These are phyloP conservation scores for Cathartes aura DNA, from an alignment of 2,113 vertebrate species.

Conservation along the genomic window DNA sequence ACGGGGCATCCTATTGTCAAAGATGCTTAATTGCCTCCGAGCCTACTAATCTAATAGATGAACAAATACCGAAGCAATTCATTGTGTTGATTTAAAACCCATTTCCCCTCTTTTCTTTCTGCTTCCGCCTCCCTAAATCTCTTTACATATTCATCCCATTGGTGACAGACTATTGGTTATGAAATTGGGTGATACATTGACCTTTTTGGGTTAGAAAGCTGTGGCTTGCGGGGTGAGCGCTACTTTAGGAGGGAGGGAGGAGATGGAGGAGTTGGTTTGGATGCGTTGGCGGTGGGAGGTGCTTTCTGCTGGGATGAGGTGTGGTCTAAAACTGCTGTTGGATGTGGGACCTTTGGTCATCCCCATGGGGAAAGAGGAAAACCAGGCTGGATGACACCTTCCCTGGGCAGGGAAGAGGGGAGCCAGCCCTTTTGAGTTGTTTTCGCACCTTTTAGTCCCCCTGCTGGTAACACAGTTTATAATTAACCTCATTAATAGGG, in stretches of 20 bases:
- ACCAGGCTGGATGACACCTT: neutral
- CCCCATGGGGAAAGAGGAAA: neutral
- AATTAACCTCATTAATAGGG: constrained; percentile 20
- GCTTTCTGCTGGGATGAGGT: neutral
- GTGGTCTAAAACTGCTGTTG: accelerated
- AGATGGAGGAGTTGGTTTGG: neutral
- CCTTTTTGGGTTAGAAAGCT: neutral
- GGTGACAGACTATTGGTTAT: accelerated
- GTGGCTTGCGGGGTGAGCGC: neutral
- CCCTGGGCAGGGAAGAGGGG: neutral
- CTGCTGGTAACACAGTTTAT: constrained; percentile 4
- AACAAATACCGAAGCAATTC: constrained; percentile 1
- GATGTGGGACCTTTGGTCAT: neutral
- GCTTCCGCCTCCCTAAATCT: neutral
- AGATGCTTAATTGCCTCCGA: neutral
- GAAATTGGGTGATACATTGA: neutral
- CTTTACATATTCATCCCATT: neutral
- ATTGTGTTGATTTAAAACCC: constrained; percentile 6
- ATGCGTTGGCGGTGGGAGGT: accelerated
- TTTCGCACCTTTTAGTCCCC: neutral
- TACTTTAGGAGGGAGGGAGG: neutral
- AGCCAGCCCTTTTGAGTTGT: neutral
- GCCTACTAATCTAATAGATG: constrained; percentile 19
- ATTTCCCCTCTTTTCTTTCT: neutral
- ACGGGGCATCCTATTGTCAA: neutral